Conservation (phyloP, 2,113 vertebrate genomes). For the Microcebus lehilahytsara region DNA sequence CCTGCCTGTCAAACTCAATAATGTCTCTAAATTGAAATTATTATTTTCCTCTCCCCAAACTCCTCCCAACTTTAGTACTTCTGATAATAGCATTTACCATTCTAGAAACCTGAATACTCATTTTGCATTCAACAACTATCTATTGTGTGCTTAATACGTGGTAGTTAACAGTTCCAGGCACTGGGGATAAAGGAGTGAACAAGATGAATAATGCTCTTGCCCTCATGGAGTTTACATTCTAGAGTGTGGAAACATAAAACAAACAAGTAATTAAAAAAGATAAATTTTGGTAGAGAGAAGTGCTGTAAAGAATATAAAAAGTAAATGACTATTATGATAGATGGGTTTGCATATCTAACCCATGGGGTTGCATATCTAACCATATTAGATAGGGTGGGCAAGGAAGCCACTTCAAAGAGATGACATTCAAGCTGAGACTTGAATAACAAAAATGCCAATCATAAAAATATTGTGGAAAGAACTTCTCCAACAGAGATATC, state of each 20-base stretch:
- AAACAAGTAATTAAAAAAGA: not conserved
- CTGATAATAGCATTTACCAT: not conserved
- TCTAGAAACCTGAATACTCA: not conserved
- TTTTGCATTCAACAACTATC: not conserved
- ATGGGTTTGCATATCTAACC: no score
- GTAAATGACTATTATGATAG: not conserved
- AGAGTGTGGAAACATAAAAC: not conserved
- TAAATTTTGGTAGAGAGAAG: not conserved
- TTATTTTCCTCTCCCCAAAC: not conserved
- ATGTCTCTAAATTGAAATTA: not conserved
- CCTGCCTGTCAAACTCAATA: not conserved
- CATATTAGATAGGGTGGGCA: not conserved
- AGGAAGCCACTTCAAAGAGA: not conserved
- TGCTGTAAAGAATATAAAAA: not conserved
- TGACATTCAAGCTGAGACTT: not conserved
- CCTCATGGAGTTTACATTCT: not conserved
- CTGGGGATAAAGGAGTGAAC: not conserved
- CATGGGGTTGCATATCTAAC: no score
- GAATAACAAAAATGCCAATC: not conserved
- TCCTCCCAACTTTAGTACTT: not conserved
- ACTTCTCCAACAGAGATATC: not conserved
- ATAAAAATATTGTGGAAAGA: not conserved
- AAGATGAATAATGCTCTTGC: not conserved
- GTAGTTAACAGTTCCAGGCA: not conserved
- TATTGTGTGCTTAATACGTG: not conserved